These are phyloP conservation scores for Cotesia chilonis DNA, from an alignment of 1,140 invertebrate species.

Conservation along the genomic window DNA sequence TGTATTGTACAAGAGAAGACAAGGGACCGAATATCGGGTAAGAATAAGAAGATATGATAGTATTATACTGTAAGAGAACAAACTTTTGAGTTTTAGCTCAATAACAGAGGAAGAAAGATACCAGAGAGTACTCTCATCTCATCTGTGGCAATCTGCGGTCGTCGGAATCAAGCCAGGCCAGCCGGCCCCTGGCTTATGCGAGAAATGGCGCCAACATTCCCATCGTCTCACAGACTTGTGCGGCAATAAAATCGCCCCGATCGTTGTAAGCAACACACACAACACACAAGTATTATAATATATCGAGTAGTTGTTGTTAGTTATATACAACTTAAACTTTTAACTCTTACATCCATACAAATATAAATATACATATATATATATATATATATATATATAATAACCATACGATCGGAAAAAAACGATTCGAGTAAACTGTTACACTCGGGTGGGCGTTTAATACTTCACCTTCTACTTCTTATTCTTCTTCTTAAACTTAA, in stretches of 20 bases:
- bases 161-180: constrained; percentile 2
- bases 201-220: constrained; percentile 34
- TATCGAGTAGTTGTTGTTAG: neutral
- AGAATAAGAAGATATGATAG: too few species aligned
- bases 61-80: too few species aligned
- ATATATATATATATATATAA: too few species aligned
- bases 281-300: neutral
- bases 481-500: too few species aligned
- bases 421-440: neutral
- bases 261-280: neutral
- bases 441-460: constrained; percentile 13
- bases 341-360: too few species aligned
- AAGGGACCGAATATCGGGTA: too few species aligned
- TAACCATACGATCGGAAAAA: too few species aligned
- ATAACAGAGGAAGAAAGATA: too few species aligned
- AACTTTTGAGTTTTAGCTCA: too few species aligned
- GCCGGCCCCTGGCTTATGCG: constrained; percentile 22
- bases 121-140: too few species aligned
- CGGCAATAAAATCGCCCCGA: constrained; percentile 29
- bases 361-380: neutral
- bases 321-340: constrained; percentile 5
- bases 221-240: constrained; percentile 33
- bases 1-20: too few species aligned
- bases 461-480: neutral
- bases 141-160: constrained; percentile 2